These are phyloP conservation scores for Sander vitreus DNA, from an alignment of 2,113 vertebrate species.

Conservation along the genomic window DNA sequence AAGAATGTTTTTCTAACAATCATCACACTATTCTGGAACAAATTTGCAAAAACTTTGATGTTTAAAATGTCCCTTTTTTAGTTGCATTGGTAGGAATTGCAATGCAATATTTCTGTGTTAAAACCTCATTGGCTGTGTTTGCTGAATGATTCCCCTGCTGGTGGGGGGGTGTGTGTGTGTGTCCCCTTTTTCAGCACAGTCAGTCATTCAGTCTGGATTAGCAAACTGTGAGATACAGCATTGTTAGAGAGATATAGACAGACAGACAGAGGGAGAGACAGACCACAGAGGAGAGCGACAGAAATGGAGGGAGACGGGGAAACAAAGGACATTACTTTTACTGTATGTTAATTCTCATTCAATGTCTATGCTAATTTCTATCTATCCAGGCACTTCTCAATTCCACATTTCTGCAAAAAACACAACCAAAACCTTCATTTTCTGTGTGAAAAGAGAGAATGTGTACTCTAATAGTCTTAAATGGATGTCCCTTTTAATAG, in stretches of 20 bases:
- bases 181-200: conserved; percentile 68
- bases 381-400: conserved; percentile 4
- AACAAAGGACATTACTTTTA: conserved; percentile 53
- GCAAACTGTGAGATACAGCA: conserved; percentile 70
- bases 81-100: neutral
- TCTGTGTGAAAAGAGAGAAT: neutral
- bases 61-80: neutral
- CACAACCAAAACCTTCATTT: neutral
- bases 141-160: conserved; percentile 31
- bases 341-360: conserved; percentile 20
- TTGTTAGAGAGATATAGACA: conserved; percentile 60
- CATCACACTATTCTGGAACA: neutral
- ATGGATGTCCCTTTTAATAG: conserved; percentile 27
- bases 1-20: neutral
- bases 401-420: conserved; percentile 6
- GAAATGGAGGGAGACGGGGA: conserved; percentile 26
- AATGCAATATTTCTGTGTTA: conserved; percentile 20
- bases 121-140: conserved; percentile 43
- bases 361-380: neutral
- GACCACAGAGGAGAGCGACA: conserved; percentile 15
- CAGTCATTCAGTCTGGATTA: conserved; percentile 77
- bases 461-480: neutral
- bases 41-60: neutral
- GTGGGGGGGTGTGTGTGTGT: conserved; percentile 17
- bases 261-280: conserved; percentile 28